Base-by-base conservation (phyloP, 2,797 vertebrate species). In the Mus caroli region DNA sequence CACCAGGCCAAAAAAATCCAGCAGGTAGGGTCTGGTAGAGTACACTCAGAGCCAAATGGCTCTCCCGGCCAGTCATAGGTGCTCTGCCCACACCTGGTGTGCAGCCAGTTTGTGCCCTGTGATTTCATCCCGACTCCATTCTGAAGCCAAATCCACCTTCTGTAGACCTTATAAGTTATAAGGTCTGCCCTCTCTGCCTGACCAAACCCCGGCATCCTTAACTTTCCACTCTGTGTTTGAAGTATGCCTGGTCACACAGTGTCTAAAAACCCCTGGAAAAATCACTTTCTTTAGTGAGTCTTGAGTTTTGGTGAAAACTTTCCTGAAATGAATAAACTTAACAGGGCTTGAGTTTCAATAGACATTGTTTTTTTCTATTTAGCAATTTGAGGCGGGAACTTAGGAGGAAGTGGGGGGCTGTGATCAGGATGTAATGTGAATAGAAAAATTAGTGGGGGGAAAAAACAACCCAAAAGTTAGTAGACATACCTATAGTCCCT, bases 301-400 rank as follows among this genome's bases (percentile, higher is more conserved):
- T 96, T 88, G 56, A 73, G 17, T 75, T 28, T 78, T 79, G 62
- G 60, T 75, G 7, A 88, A 90, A 76, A 56, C 80, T 75, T 90
- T 34, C 43, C 43, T 50, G 37, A 88, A 64, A 54, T 90, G 31
- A 15, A 19, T 50, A 52, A 58, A 62, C 31, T 77, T 82, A 22
- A 64, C 52, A n/a, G 12, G 54, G 88, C 85, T 84, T 58, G 71
- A 73, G 6, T 37, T 73, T 85, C 89, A 12, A 24, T 24, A 31
- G 28, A 19, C 69, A 8, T n/a, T 76, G 24, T n/a, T 37, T 95
- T 95, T 15, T 76, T 11, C 54, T 64, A 87, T 6, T 73, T 31
- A 80, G 84, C 84, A 40, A 54, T 69, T 69, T 69, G 67, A 69
- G 67, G 34, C 3, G 3, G 67, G 34, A 34, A 69, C 34, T n/a